Percentiles rank a stretch among this genome's conserved stretches.
phyloP scores from a whole-genome alignment of 2,113 vertebrate genomes.

The Lycaon pictus region DNA sequence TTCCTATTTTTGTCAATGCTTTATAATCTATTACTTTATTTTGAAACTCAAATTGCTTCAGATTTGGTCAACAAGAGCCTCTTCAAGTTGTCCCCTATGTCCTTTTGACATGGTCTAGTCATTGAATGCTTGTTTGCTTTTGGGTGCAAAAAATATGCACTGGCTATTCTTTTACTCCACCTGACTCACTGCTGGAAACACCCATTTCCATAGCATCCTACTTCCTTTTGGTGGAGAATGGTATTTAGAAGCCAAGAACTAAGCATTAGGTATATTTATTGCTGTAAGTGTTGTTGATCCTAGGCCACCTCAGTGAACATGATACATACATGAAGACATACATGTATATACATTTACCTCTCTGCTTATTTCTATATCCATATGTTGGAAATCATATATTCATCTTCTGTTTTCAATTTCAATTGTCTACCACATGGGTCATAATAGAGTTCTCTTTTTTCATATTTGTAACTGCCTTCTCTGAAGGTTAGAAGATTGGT shows the following conservation, averaged over 20 bases:
- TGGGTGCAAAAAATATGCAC: not conserved
- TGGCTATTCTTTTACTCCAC: not conserved
- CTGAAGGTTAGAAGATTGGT: not conserved
- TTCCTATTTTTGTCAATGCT: not conserved
- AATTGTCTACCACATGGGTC: not conserved
- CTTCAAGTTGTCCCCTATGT: not conserved
- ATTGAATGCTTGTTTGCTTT: not conserved
- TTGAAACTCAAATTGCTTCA: not conserved
- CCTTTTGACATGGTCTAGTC: not conserved
- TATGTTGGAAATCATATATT: not conserved
- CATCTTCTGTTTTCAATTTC: not conserved
- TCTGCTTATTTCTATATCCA: not conserved
- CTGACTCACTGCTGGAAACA: not conserved
- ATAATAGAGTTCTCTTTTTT: not conserved
- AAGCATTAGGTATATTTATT: not conserved
- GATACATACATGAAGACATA: not conserved
- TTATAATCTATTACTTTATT: not conserved
- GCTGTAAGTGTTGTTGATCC: not conserved
- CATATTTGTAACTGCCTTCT: not conserved
- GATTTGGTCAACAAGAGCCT: not conserved
- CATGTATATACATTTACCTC: not conserved
- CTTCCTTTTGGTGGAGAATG: not conserved
- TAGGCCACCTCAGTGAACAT: not conserved
- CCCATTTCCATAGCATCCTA: not conserved
- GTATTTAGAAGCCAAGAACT: not conserved